These are phyloP conservation scores for Drosophila funebris DNA, from an alignment of 1,140 invertebrate genomes.

Conservation along the genomic window DNA sequence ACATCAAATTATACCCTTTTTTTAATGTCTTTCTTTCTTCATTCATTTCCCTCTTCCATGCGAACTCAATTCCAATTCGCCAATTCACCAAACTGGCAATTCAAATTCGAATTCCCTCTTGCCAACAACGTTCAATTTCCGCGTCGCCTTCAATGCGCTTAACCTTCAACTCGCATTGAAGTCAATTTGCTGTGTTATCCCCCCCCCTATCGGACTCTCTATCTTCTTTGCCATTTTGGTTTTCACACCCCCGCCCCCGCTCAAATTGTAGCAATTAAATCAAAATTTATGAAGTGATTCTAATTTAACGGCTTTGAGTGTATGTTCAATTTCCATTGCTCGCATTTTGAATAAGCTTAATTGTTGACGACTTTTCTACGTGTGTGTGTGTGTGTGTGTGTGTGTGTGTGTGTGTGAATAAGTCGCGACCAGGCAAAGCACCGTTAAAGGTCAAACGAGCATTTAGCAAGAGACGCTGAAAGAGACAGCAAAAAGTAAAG, in stretches of 20 bases:
- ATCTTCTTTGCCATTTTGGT: conserved; percentile 5
- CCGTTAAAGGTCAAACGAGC: conserved; percentile 79
- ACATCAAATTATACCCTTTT: conserved; percentile 26
- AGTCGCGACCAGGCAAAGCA: conserved; percentile 50
- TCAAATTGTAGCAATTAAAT: conserved; percentile 65
- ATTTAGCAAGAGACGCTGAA: conserved; percentile 51
- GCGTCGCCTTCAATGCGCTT: conserved; percentile 53
- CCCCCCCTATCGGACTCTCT: neutral
- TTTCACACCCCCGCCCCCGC: conserved; percentile 39
- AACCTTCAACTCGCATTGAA: conserved; percentile 82
- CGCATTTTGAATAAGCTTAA: conserved; percentile 79
- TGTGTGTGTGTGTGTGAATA: neutral
- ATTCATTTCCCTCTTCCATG: neutral
- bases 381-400: neutral
- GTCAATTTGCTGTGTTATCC: conserved; percentile 51
- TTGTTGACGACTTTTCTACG: conserved; percentile 65
- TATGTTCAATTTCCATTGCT: conserved; percentile 56
- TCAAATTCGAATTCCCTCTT: conserved; percentile 19
- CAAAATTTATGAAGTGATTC: conserved; percentile 69
- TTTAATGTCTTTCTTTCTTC: conserved; percentile 19
- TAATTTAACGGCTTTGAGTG: conserved; percentile 57
- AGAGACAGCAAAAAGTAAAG: conserved; percentile 22
- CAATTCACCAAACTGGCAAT: too few species aligned
- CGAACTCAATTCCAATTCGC: conserved; percentile 22
- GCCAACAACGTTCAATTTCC: conserved; percentile 52